Evolutionary conservation across 2,113 vertebrate genomes (phyloP).

Genomic region (Clarias magur): DNA sequence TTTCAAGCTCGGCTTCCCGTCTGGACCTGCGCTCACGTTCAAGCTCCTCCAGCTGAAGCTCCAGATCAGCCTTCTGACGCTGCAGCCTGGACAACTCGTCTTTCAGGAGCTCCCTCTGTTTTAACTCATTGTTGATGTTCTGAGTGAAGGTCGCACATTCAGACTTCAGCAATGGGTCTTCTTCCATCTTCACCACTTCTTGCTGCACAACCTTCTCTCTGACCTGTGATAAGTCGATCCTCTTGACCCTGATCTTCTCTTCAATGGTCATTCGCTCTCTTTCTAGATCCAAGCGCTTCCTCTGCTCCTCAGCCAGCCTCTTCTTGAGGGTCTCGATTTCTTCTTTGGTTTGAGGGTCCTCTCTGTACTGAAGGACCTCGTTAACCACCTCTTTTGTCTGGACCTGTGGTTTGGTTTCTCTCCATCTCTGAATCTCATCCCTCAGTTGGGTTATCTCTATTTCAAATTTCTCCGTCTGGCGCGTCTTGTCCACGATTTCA

Average conservation of each 20-base stretch:
- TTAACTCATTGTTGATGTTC: constrained; percentile 86
- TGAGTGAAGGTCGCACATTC: constrained; percentile 80
- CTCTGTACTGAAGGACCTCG: constrained; percentile 88
- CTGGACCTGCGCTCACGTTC: constrained; percentile 86
- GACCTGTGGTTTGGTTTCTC: constrained; percentile 87
- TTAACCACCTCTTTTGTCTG: constrained; percentile 92
- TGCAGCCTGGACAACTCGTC: constrained; percentile 84
- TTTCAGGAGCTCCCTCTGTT: constrained; percentile 81
- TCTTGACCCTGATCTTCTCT: constrained; percentile 83
- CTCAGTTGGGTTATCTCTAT: constrained; percentile 90
- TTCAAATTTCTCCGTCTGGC: constrained; percentile 85
- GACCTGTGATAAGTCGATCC: constrained; percentile 86
- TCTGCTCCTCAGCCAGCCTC: constrained; percentile 87
- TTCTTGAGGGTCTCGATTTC: constrained; percentile 84
- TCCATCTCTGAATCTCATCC: constrained; percentile 90
- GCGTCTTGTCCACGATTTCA: constrained; percentile 90
- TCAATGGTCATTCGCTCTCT: constrained; percentile 77
- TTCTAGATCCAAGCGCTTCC: constrained; percentile 87
- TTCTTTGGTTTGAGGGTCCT: constrained; percentile 90
- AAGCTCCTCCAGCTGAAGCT: constrained; percentile 87
- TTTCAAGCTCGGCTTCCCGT: constrained; percentile 89
- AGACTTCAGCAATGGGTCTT: constrained; percentile 82
- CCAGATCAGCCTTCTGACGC: constrained; percentile 81
- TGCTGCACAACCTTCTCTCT: constrained; percentile 88
- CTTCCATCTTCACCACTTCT: constrained; percentile 88